Base-by-base conservation (phyloP, 2,888 invertebrate species). In the Eristalis intricaria region DNA sequence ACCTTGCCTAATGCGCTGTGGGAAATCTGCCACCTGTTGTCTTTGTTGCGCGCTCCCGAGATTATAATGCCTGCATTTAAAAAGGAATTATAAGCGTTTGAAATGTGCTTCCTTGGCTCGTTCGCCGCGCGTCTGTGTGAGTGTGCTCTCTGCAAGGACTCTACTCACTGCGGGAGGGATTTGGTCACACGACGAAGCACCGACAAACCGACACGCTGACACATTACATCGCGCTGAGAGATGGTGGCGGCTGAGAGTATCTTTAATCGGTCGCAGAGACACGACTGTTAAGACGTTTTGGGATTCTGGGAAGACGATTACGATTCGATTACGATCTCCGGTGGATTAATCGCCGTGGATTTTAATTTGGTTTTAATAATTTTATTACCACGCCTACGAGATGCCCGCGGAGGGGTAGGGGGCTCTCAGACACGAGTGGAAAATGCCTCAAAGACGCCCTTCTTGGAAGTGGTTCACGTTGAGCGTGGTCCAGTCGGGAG, bases 21-120 rank as follows among this genome's bases (percentile, higher is more conserved):
- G 87, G 87, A 87, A 87, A 78, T 76, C 68, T 43, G 76, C 75
- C 87, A 87, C 87, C 84, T 87, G 87, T 87, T 87, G 87, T 87
- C 87, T 87, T 84, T 84, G 87, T 87, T 87, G 87, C 79, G 87
- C 79, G 87, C 76, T 84, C 80, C 87, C 80, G 75, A 87, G 87
- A 80, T 84, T 87, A 87, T 87, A 87, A 77, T 87, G 87, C 87
- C 75, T 84, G 87, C 87, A 87, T 87, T 87, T 87, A 87, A 87
- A 87, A 84, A 84, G 87, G 87, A 87, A 87, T 87, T 87, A 87
- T 84, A 87, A 87, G 84, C 87, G 79, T 80, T 87, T 79, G 74
- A 87, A 79, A 84, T 87, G 84, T 84, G 84, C 84, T 73, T 50
- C 66, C 64, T 61, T 13, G 38, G 56, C 26, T 61, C 64, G 8